Evolutionary conservation across 1,140 invertebrate species (phyloP).

Genomic region (Piezodorus guildinii): DNA sequence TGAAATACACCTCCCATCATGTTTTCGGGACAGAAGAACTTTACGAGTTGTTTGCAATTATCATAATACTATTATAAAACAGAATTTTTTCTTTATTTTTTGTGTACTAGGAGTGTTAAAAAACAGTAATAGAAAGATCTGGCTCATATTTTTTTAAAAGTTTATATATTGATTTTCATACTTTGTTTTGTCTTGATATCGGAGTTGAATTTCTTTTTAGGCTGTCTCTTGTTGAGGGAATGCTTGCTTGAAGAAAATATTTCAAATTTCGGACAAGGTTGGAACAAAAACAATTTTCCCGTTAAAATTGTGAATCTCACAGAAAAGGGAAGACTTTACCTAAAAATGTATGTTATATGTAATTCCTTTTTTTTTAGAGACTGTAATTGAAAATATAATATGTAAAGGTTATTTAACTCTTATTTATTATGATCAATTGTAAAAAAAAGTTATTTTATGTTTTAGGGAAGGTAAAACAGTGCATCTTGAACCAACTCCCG

Average conservation of each 20-base stretch:
- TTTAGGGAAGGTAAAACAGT: conserved; percentile 14
- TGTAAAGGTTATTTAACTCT: too few species aligned
- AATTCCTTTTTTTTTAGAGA: too few species aligned
- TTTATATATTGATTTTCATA: too few species aligned
- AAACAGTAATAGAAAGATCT: too few species aligned
- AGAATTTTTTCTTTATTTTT: too few species aligned
- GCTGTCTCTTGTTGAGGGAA: conserved; percentile 33
- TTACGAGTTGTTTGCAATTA: too few species aligned
- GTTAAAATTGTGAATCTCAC: conserved; percentile 19
- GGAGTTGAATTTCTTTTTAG: conserved; percentile 28
- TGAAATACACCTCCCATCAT: too few species aligned
- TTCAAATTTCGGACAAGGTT: conserved; percentile 14
- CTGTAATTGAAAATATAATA: too few species aligned
- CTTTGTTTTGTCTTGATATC: conserved; percentile 1
- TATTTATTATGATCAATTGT: background rate
- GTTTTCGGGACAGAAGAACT: too few species aligned
- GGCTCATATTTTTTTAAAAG: too few species aligned
- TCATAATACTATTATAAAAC: too few species aligned
- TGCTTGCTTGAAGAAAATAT: conserved; percentile 31
- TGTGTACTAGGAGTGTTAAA: too few species aligned
- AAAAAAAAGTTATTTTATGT: background rate
- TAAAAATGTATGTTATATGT: background rate
- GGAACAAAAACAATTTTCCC: conserved; percentile 23
- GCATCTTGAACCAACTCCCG: conserved; percentile 26
- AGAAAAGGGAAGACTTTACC: conserved; percentile 10